Evolutionary conservation across 2,113 vertebrate genomes (phyloP).

Genomic region (Ariopsis seemanni): DNA sequence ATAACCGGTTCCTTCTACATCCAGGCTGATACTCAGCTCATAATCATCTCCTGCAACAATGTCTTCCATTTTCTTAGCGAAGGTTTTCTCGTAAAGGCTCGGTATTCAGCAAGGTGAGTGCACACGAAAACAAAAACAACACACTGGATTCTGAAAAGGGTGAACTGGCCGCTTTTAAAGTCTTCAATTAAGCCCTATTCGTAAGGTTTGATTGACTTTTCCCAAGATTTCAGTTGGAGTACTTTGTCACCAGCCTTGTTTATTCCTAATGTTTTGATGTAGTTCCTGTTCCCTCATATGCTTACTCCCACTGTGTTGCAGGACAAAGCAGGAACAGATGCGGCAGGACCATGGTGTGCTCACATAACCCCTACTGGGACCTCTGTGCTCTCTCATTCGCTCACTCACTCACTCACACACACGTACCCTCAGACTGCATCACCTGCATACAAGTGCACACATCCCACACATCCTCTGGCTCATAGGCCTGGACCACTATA

Average conservation of each 20-base stretch:
- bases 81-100: no score
- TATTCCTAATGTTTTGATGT: background rate
- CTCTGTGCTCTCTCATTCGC: conserved; percentile 27
- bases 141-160: no score
- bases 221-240: background rate
- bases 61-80: no score
- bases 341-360: conserved; percentile 27
- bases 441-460: conserved; percentile 3
- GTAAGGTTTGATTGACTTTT: background rate
- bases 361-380: conserved; percentile 41
- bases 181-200: no score
- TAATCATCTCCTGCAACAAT: no score
- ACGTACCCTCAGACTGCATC: conserved; percentile 17
- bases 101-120: no score
- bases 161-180: no score
- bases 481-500: conserved; percentile 43
- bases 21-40: no score
- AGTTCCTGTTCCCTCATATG: background rate
- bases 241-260: background rate
- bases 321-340: conserved; percentile 38
- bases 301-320: conserved; percentile 40
- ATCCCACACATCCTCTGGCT: conserved; percentile 30
- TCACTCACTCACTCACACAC: conserved; percentile 25
- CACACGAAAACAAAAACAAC: no score
- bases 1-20: no score